A percentile compares a stretch with the other conserved stretches of the same genome.
Evolutionary conservation across 2,113 vertebrate genomes (phyloP).

Genomic region (Mugil cephalus): DNA sequence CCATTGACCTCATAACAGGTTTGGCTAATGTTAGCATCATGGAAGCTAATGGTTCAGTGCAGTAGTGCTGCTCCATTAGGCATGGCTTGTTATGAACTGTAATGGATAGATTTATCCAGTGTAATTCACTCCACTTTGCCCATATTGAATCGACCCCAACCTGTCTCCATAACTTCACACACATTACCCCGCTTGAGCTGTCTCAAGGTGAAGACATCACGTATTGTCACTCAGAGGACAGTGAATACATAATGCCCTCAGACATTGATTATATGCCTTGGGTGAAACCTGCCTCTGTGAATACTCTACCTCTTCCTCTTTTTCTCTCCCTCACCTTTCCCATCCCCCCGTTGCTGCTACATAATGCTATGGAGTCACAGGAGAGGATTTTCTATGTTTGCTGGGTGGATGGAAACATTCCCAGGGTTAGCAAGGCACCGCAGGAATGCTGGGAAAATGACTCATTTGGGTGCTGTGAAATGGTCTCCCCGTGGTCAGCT

Average conservation of each 20-base stretch:
- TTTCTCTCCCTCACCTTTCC: not conserved
- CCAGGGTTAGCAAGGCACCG: slow-evolving; percentile 13
- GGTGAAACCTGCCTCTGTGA: slow-evolving; percentile 16
- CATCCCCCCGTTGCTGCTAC: not conserved
- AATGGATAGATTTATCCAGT: slow-evolving; percentile 41
- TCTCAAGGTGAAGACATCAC: slow-evolving; percentile 59
- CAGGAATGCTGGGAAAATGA: slow-evolving; percentile 48
- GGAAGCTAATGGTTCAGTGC: slow-evolving; percentile 15
- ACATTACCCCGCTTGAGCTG: slow-evolving; percentile 32
- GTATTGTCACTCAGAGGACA: slow-evolving; percentile 6
- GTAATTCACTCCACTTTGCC: slow-evolving; percentile 19
- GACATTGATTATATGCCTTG: slow-evolving; percentile 48
- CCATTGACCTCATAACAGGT: slow-evolving; percentile 39
- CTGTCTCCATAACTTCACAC: not conserved
- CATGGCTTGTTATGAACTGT: slow-evolving; percentile 24
- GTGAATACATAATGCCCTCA: slow-evolving; percentile 43
- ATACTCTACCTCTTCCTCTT: slow-evolving; percentile 31
- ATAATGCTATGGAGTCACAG: slow-evolving; percentile 28
- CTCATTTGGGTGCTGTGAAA: slow-evolving; percentile 33
- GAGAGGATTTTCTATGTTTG: slow-evolving; percentile 23
- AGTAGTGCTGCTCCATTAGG: slow-evolving; percentile 17
- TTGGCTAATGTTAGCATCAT: slow-evolving; percentile 1
- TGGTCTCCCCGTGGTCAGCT: slow-evolving; percentile 18
- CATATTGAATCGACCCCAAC: not conserved
- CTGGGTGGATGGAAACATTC: slow-evolving; percentile 21